phyloP scores from a whole-genome alignment of 2,113 vertebrate species.

The Dicaeum eximium region DNA sequence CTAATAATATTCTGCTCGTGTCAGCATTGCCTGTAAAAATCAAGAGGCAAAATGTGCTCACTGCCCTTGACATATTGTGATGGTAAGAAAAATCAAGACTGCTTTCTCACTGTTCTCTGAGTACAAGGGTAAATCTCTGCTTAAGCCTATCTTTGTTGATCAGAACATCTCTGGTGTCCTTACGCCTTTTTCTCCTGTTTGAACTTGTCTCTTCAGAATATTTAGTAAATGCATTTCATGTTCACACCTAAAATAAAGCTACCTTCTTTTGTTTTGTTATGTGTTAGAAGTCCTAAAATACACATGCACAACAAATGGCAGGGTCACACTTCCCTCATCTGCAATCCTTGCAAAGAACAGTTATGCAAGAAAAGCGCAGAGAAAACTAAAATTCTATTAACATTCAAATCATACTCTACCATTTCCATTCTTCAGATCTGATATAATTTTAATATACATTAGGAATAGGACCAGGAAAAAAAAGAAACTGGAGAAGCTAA shows the following conservation, averaged over 20 bases:
- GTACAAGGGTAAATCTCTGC: neutral
- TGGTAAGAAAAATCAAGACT: constrained; percentile 60
- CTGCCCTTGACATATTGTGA: constrained; percentile 49
- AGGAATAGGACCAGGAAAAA: constrained; percentile 2
- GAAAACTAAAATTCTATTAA: constrained; percentile 40
- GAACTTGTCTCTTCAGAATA: constrained; percentile 44
- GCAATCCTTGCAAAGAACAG: constrained; percentile 16
- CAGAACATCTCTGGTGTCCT: constrained; percentile 15
- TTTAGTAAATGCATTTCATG: constrained; percentile 60
- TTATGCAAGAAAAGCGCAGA: neutral
- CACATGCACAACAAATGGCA: constrained; percentile 13
- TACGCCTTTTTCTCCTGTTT: constrained; percentile 4
- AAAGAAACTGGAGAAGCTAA: neutral
- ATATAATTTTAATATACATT: constrained; percentile 23
- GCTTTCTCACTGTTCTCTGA: constrained; percentile 11
- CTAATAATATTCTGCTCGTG: constrained; percentile 14
- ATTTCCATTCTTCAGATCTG: constrained; percentile 41
- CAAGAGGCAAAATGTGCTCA: constrained; percentile 34
- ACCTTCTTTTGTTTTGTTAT: constrained; percentile 38
- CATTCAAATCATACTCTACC: constrained; percentile 24
- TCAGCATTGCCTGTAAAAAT: constrained; percentile 53
- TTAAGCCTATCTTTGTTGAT: constrained; percentile 29
- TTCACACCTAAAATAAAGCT: constrained; percentile 42
- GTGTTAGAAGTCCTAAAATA: constrained; percentile 49
- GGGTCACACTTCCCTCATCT: neutral